Conservation (phyloP, 2,113 vertebrate species). For the Sander vitreus region DNA sequence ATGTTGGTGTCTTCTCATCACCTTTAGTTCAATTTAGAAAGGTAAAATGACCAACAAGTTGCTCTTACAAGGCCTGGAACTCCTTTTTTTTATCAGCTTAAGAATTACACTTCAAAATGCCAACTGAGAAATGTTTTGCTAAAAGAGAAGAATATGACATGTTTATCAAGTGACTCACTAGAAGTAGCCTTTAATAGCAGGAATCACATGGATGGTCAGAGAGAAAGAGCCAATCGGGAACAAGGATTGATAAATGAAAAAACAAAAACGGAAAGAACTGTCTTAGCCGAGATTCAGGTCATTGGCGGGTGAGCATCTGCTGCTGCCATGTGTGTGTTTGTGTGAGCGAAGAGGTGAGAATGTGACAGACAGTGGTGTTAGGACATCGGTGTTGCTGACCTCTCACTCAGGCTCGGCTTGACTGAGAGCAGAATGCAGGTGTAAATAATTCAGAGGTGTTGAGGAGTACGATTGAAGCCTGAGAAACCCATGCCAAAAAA, state of each 20-base stretch:
- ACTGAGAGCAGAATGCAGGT: constrained; percentile 19
- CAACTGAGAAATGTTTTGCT: background rate
- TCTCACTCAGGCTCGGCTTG: constrained; percentile 6
- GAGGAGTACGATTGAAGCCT: constrained; percentile 12
- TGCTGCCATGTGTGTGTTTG: constrained; percentile 16
- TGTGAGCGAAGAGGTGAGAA: constrained; percentile 24
- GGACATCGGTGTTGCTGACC: constrained; percentile 24
- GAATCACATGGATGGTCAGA: background rate
- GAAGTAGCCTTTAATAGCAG: background rate
- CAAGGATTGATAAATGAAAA: background rate
- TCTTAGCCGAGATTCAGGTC: constrained; percentile 8
- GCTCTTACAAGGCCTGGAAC: background rate
- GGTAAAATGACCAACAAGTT: background rate
- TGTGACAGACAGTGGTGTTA: constrained; percentile 17
- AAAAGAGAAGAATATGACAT: background rate
- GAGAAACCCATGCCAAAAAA: background rate
- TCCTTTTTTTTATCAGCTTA: background rate
- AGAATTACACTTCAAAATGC: background rate
- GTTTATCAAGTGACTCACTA: background rate
- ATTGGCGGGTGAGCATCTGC: constrained; percentile 3
- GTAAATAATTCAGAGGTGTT: constrained; percentile 43
- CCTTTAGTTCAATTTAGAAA: background rate
- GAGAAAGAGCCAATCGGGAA: background rate
- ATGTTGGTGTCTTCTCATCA: background rate
- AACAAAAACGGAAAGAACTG: too few species aligned